These are phyloP conservation scores for Myotis planiceps DNA, from an alignment of 2,797 vertebrate genomes.

Conservation along the genomic window DNA sequence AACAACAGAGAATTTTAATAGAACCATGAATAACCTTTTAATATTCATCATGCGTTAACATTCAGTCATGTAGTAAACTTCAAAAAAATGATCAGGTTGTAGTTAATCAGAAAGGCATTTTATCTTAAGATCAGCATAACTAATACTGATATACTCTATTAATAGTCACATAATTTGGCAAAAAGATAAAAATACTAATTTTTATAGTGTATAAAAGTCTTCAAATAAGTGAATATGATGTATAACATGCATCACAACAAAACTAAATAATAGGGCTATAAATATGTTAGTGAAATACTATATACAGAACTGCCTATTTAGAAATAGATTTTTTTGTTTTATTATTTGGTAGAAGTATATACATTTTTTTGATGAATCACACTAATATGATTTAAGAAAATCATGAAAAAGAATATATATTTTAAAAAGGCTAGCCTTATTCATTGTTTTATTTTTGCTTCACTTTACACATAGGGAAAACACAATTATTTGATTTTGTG, in stretches of 20 bases:
- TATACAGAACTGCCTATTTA: background rate
- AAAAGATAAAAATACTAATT: background rate
- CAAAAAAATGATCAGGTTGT: background rate
- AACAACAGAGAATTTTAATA: background rate
- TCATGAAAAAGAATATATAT: background rate
- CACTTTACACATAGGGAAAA: background rate
- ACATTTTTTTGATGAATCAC: background rate
- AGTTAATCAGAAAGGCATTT: background rate
- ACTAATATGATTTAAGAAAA: background rate
- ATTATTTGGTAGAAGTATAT: background rate
- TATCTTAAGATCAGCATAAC: background rate
- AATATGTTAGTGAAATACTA: background rate
- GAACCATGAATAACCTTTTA: background rate
- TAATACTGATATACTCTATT: background rate
- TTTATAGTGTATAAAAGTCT: background rate
- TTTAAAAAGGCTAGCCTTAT: background rate
- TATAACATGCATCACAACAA: background rate
- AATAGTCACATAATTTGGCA: background rate
- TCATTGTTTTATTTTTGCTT: background rate
- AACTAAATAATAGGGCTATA: background rate
- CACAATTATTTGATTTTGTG: background rate
- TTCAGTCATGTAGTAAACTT: background rate
- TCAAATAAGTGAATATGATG: background rate
- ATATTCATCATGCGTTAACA: background rate
- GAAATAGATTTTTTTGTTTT: background rate